Conservation (phyloP, 2,797 vertebrate species). For the Vultur gryphus region DNA sequence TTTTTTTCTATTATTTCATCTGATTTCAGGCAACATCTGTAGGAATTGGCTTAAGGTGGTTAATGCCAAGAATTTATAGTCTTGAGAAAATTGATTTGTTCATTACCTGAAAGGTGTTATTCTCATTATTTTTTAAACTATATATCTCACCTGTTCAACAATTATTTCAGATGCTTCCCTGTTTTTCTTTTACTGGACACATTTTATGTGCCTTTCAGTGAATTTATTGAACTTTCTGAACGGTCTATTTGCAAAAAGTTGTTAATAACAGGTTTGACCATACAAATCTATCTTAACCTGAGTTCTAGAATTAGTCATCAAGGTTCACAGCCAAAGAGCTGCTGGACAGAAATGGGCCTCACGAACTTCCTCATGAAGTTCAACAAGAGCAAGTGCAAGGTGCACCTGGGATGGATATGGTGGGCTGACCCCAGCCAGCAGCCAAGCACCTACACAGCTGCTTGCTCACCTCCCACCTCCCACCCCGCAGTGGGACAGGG, state of each 20-base stretch:
- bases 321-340: neutral
- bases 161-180: neutral
- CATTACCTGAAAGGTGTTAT: neutral
- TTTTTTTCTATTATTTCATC: neutral
- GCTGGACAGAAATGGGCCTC: neutral
- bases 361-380: neutral
- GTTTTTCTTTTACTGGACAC: neutral
- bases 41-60: neutral
- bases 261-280: neutral
- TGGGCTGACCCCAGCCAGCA: neutral
- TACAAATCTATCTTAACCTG: neutral
- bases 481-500: rapidly evolving
- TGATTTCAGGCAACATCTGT: neutral
- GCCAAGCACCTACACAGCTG: neutral
- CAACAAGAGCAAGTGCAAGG: neutral
- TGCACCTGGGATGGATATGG: neutral
- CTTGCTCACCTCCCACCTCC: neutral
- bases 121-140: neutral
- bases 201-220: neutral
- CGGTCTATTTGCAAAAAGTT: neutral
- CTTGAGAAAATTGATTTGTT: neutral
- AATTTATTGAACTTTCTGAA: neutral
- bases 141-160: neutral
- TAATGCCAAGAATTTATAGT: neutral
- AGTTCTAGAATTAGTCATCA: neutral